These are phyloP conservation scores for Drosophila nebulosa DNA, from an alignment of 1,140 invertebrate species.

Conservation along the genomic window DNA sequence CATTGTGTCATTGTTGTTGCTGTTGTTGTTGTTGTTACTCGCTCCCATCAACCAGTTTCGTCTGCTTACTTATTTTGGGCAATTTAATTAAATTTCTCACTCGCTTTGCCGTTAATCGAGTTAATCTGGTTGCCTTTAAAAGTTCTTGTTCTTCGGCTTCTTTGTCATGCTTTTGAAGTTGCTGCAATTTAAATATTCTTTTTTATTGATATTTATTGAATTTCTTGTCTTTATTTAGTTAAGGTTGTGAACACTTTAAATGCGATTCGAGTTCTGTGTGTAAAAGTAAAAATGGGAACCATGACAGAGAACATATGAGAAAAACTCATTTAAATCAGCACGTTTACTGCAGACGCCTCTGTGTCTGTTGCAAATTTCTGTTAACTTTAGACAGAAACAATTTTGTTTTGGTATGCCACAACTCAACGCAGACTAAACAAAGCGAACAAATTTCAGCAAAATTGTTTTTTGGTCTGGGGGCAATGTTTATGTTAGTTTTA, in stretches of 20 bases:
- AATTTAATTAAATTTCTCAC: slow-evolving; percentile 64
- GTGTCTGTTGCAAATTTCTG: neutral
- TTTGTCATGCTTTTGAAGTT: slow-evolving; percentile 55
- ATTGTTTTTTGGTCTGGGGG: neutral
- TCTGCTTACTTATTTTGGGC: slow-evolving; percentile 44
- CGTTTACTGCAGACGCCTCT: neutral
- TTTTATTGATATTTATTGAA: slow-evolving; percentile 75
- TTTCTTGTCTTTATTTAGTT: slow-evolving; percentile 44
- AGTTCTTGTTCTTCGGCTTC: slow-evolving; percentile 7
- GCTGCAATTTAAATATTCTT: slow-evolving; percentile 38
- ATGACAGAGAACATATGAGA: neutral
- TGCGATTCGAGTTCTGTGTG: neutral
- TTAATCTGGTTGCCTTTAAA: neutral
- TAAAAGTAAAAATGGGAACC: too few species aligned
- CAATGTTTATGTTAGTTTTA: slow-evolving; percentile 28
- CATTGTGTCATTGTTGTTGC: neutral
- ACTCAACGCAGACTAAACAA: slow-evolving; percentile 58
- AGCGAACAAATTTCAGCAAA: slow-evolving; percentile 26
- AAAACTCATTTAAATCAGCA: neutral
- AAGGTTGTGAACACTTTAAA: neutral
- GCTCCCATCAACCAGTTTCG: neutral
- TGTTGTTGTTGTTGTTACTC: neutral
- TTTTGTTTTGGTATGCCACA: slow-evolving; percentile 27
- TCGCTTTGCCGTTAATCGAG: slow-evolving; percentile 59
- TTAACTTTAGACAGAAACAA: slow-evolving; percentile 49